Percentiles rank a stretch among this genome's conserved stretches.
These are phyloP conservation scores for Halichoerus grypus DNA, from an alignment of 2,113 vertebrate genomes.

Conservation along the genomic window DNA sequence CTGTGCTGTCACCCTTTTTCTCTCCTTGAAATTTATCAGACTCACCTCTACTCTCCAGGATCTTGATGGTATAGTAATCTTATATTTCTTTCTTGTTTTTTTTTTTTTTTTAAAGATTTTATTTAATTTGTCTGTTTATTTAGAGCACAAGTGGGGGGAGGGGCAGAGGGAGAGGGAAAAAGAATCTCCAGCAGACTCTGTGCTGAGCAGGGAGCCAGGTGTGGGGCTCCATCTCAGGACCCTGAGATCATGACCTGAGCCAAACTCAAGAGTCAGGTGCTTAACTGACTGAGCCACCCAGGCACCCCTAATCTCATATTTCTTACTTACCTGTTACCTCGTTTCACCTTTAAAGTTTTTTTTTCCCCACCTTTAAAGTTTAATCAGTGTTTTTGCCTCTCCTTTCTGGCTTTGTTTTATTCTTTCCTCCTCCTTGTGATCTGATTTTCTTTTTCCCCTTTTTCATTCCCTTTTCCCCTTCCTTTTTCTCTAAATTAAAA, in stretches of 20 bases:
- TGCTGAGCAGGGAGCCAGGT: no score
- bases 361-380: background rate
- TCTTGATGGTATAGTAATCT: background rate
- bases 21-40: background rate
- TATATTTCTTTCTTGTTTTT: background rate
- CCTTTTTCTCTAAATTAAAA: background rate
- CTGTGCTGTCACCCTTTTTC: background rate
- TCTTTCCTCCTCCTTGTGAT: background rate
- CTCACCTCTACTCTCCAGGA: background rate
- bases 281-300: no score
- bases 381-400: background rate
- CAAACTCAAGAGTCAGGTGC: no score
- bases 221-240: no score
- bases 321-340: background rate
- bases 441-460: background rate
- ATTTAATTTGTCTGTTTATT: no score
- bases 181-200: no score
- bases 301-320: background rate
- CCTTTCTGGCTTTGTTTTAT: background rate
- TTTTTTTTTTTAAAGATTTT: no score
- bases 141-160: no score
- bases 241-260: no score
- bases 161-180: no score
- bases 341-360: conserved; percentile 1
- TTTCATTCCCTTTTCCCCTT: background rate